Percentiles rank a stretch among this genome's conserved stretches.
phyloP scores from a whole-genome alignment of 2,888 invertebrate genomes.

The Aphelenchoides bicaudatus region DNA sequence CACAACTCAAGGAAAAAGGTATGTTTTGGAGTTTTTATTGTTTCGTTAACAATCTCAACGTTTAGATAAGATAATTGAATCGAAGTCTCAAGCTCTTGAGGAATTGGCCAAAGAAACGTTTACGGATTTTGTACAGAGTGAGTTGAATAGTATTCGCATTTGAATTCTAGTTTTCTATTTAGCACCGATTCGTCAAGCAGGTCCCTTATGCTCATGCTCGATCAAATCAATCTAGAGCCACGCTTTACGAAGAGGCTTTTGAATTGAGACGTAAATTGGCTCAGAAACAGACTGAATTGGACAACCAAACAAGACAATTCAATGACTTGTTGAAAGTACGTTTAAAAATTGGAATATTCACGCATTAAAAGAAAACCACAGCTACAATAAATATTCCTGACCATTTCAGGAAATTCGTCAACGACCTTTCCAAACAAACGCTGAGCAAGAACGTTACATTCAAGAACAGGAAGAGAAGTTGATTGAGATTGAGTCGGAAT shows the following conservation, averaged over 20 bases:
- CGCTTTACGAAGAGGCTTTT: not conserved
- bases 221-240: too few species aligned
- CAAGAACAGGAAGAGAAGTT: too few species aligned
- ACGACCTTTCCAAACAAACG: not conserved
- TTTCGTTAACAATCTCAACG: too few species aligned
- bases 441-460: not conserved
- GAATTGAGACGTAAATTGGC: slow-evolving; percentile 13
- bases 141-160: too few species aligned
- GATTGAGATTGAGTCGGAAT: not conserved
- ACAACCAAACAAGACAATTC: not conserved
- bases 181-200: too few species aligned
- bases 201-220: too few species aligned
- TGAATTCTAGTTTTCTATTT: too few species aligned
- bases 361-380: too few species aligned
- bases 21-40: too few species aligned
- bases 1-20: slow-evolving; percentile 7
- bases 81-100: slow-evolving; percentile 6
- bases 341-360: too few species aligned
- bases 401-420: not conserved
- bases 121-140: too few species aligned
- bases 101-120: not conserved
- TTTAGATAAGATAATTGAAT: slow-evolving; percentile 12
- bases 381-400: too few species aligned
- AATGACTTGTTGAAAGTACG: slow-evolving; percentile 12
- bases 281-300: slow-evolving; percentile 12